phyloP scores from a whole-genome alignment of 2,888 invertebrate genomes.

The Mimachlamys varia region DNA sequence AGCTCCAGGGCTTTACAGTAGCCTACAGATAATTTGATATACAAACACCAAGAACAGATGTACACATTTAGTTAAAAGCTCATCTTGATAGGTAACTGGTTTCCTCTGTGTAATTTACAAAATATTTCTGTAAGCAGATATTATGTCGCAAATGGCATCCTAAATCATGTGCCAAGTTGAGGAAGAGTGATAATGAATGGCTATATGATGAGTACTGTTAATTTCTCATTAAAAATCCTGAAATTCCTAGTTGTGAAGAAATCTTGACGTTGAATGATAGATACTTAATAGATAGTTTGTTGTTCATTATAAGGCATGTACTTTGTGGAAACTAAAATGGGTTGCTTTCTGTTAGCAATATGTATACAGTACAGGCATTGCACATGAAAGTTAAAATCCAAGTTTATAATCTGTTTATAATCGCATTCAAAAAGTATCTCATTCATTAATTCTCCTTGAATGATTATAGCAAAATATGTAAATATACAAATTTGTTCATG shows the following conservation, averaged over 20 bases:
- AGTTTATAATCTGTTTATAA: too few relatives aligned
- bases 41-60: not conserved
- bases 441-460: too few relatives aligned
- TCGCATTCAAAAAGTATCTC: too few relatives aligned
- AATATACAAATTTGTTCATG: too few relatives aligned
- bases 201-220: not conserved
- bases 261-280: not conserved
- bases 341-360: not conserved
- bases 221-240: constrained; percentile 15
- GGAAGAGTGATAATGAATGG: not conserved
- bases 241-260: constrained; percentile 7
- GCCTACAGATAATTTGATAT: not conserved
- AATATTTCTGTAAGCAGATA: not conserved
- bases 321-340: not conserved
- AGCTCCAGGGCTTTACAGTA: not conserved
- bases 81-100: constrained; percentile 7
- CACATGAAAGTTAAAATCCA: too few relatives aligned
- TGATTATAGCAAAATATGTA: too few relatives aligned
- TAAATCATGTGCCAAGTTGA: not conserved
- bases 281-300: not conserved
- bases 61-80: constrained; percentile 17
- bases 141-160: not conserved
- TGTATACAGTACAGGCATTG: not conserved
- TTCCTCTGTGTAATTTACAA: not conserved
- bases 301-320: too few relatives aligned